These are phyloP conservation scores for Periparus ater DNA, from an alignment of 2,797 vertebrate genomes.

Conservation along the genomic window DNA sequence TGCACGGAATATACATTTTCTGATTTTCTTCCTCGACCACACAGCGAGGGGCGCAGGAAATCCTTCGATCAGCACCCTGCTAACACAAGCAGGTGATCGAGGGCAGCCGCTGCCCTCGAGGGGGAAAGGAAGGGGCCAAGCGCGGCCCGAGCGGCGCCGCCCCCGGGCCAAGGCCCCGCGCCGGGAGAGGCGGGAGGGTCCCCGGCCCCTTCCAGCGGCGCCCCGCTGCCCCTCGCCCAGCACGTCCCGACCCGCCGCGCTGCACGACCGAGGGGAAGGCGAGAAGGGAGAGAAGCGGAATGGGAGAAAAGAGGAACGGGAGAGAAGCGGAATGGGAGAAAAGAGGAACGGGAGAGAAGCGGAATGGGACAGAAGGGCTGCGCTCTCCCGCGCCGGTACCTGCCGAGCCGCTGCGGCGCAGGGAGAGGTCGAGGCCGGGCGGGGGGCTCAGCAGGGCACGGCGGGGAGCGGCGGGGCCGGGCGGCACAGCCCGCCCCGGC, in stretches of 20 bases:
- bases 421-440: constrained; percentile 81
- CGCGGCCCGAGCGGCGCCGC: neutral
- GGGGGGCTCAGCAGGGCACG: constrained; percentile 84
- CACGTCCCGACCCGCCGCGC: neutral
- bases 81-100: fast-evolving
- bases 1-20: neutral
- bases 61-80: fast-evolving
- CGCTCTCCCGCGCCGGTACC: neutral
- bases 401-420: neutral
- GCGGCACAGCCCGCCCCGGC: neutral
- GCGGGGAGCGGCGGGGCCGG: constrained; percentile 26
- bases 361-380: neutral
- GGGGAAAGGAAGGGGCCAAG: neutral
- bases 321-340: neutral
- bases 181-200: neutral
- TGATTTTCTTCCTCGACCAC: neutral
- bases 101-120: neutral
- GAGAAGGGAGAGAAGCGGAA: neutral
- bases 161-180: too few relatives aligned
- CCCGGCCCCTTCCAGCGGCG: neutral
- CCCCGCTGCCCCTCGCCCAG: neutral
- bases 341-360: neutral
- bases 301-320: neutral
- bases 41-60: fast-evolving
- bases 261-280: neutral